phyloP scores from a whole-genome alignment of 2,888 invertebrate species.

The Tigriopus californicus region DNA sequence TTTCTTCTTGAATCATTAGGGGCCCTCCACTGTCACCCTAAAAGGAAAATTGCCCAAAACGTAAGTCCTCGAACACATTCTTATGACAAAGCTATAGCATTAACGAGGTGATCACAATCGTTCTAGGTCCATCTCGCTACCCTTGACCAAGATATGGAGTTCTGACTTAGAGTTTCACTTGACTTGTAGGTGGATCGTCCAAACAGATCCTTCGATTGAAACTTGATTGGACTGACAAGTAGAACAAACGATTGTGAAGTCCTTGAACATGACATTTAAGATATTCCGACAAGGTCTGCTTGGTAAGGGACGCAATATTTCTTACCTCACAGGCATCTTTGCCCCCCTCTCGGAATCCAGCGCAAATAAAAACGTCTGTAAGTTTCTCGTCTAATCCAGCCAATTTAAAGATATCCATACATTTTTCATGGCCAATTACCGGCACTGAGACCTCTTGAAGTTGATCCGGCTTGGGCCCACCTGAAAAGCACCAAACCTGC shows the following conservation, averaged over 20 bases:
- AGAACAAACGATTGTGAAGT: too few species aligned
- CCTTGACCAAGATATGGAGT: too few species aligned
- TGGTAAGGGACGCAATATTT: background rate
- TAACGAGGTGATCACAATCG: too few species aligned
- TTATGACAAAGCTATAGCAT: too few species aligned
- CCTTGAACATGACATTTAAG: too few species aligned
- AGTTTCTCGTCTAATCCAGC: slow-evolving; percentile 59
- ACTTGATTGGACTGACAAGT: too few species aligned
- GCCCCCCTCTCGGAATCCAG: slow-evolving; percentile 21
- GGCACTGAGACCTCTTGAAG: slow-evolving; percentile 61
- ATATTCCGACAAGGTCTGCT: too few species aligned
- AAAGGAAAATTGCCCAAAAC: background rate
- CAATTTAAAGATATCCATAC: slow-evolving; percentile 73
- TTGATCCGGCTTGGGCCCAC: background rate
- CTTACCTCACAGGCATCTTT: slow-evolving; percentile 22
- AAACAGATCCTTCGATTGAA: too few species aligned
- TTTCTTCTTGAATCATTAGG: slow-evolving; percentile 21
- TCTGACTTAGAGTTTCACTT: too few species aligned
- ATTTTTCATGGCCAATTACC: slow-evolving; percentile 76
- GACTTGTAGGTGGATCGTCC: too few species aligned
- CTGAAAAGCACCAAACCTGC: background rate
- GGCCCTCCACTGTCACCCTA: slow-evolving; percentile 23
- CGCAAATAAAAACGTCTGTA: slow-evolving; percentile 22
- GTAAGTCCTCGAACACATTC: too few species aligned
- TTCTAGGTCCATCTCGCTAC: too few species aligned